Conservation (phyloP, 2,797 vertebrate species). For the Aldrovandia affinis region DNA sequence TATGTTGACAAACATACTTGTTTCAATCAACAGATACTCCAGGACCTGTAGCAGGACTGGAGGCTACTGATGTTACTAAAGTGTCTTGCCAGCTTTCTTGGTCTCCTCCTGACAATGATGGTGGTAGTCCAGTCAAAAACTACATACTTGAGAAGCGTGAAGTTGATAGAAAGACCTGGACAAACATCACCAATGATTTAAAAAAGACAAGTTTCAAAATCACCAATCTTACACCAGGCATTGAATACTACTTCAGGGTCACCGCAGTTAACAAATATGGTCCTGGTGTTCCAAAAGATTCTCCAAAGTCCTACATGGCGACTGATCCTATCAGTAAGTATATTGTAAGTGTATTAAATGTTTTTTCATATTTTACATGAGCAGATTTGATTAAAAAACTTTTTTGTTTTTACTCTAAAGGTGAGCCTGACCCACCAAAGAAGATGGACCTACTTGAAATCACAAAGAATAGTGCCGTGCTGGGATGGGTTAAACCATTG, state of each 20-base stretch:
- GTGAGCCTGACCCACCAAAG: slow-evolving; percentile 96
- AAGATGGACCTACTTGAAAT: slow-evolving; percentile 96
- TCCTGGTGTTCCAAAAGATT: slow-evolving; percentile 89
- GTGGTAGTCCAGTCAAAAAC: slow-evolving; percentile 89
- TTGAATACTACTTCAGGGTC: slow-evolving; percentile 95
- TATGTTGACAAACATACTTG: background rate
- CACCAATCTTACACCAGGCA: slow-evolving; percentile 85
- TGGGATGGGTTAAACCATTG: slow-evolving; percentile 93
- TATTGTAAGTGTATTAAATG: background rate
- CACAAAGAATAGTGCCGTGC: slow-evolving; percentile 88
- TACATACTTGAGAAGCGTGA: slow-evolving; percentile 96
- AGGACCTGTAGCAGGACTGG: slow-evolving; percentile 91
- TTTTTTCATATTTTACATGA: background rate
- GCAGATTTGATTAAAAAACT: background rate
- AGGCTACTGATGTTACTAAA: slow-evolving; percentile 87
- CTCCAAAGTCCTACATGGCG: slow-evolving; percentile 88
- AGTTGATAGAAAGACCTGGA: slow-evolving; percentile 96
- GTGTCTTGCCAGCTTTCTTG: slow-evolving; percentile 91
- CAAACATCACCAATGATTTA: slow-evolving; percentile 81
- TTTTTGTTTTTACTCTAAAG: slow-evolving; percentile 61
- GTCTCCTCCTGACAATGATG: slow-evolving; percentile 96
- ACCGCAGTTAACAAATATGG: slow-evolving; percentile 96
- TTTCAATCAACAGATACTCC: slow-evolving; percentile 85
- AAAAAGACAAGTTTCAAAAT: slow-evolving; percentile 97
- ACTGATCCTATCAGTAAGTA: slow-evolving; percentile 93